phyloP scores from a whole-genome alignment of 2,113 vertebrate species.

The Gorsachius goisagi region DNA sequence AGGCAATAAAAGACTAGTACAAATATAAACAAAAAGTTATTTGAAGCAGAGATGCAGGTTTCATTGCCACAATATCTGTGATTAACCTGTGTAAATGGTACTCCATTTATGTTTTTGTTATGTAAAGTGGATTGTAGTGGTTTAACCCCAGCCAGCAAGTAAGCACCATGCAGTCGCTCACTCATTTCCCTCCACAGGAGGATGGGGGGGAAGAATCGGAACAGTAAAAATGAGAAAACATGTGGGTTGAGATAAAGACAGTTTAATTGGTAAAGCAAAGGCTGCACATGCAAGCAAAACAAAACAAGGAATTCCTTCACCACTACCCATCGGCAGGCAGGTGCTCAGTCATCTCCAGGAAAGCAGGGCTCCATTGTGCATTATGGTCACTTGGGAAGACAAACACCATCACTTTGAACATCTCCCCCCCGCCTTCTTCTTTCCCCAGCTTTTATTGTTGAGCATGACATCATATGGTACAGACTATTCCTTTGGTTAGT shows the following conservation, averaged over 20 bases:
- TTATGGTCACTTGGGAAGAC: neutral
- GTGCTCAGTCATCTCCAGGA: neutral
- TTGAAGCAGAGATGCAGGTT: neutral
- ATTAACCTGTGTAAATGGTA: neutral
- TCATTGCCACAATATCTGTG: neutral
- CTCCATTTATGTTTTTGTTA: neutral
- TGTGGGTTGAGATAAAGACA: neutral
- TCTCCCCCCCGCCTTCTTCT: neutral
- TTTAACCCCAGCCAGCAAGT: neutral
- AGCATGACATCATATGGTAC: neutral
- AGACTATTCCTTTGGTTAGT: neutral
- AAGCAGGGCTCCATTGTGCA: neutral
- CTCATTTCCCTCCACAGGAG: neutral
- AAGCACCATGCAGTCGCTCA: neutral
- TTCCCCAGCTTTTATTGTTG: neutral
- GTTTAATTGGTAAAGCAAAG: neutral
- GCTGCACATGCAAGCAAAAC: rapidly evolving
- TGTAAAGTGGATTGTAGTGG: neutral
- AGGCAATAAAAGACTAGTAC: neutral
- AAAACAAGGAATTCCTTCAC: neutral
- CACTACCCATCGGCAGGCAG: neutral
- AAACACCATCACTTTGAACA: rapidly evolving
- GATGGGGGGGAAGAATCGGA: neutral
- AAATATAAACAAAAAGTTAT: neutral
- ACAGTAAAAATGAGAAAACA: neutral